Percentiles rank a stretch among this genome's conserved stretches.
Conservation (phyloP, 2,888 invertebrate genomes). For the Brachyptera risi region DNA sequence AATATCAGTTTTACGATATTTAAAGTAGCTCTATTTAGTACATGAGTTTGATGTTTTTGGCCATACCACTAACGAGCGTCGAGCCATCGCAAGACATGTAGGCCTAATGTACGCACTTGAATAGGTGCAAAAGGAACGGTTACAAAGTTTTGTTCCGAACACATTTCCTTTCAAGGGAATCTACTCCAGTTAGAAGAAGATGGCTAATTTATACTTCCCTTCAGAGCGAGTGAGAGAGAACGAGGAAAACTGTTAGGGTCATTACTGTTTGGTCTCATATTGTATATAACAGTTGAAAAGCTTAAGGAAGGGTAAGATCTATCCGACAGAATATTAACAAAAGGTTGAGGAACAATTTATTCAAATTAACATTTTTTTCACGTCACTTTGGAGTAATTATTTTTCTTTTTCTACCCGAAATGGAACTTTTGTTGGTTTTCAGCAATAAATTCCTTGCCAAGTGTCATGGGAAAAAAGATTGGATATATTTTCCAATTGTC, state of each 20-base stretch:
- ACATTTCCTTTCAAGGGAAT: neutral
- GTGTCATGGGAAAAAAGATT: no score
- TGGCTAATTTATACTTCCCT: neutral
- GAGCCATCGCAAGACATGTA: no score
- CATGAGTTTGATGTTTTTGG: no score
- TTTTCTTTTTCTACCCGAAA: no score
- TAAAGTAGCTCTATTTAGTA: no score
- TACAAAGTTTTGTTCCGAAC: neutral
- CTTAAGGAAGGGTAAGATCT: neutral
- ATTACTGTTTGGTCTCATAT: neutral
- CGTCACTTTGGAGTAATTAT: neutral
- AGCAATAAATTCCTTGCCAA: no score
- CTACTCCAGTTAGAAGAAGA: neutral
- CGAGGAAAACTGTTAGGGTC: neutral
- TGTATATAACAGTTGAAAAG: neutral
- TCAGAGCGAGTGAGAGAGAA: neutral
- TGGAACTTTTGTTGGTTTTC: no score
- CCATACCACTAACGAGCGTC: no score
- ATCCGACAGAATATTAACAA: neutral
- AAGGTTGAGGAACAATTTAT: constrained; percentile 9
- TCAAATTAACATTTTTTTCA: neutral
- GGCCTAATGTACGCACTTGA: no score
- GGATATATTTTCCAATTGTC: no score
- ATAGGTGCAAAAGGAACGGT: neutral
- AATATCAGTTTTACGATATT: no score